phyloP scores from a whole-genome alignment of 1,140 invertebrate species.

The Cotesia chilonis region DNA sequence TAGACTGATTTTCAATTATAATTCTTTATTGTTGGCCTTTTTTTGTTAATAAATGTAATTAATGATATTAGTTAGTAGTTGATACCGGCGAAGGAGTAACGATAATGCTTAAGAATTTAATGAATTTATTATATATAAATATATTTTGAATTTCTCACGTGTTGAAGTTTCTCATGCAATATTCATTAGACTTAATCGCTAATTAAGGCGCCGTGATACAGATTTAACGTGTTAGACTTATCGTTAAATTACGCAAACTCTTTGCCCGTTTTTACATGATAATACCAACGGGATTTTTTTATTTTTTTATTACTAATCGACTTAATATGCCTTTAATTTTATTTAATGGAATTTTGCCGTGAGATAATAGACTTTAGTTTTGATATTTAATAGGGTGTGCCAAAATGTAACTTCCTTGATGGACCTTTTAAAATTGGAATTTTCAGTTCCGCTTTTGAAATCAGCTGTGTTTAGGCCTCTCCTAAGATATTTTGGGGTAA shows the following conservation, averaged over 20 bases:
- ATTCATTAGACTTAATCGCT: slow-evolving; percentile 42
- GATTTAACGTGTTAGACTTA: slow-evolving; percentile 20
- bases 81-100: not conserved
- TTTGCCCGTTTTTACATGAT: not conserved
- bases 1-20: slow-evolving; percentile 4
- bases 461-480: no score
- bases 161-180: slow-evolving; percentile 43
- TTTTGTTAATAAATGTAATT: not conserved
- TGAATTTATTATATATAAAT: slow-evolving; percentile 1
- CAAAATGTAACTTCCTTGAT: no score
- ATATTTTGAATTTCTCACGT: not conserved
- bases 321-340: not conserved
- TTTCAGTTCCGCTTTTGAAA: no score
- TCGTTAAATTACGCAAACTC: slow-evolving; percentile 21
- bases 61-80: no score
- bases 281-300: not conserved
- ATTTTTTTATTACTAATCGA: no score
- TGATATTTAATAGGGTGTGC: no score
- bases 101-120: slow-evolving; percentile 11
- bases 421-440: no score
- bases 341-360: slow-evolving; percentile 23
- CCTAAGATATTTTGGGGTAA: no score
- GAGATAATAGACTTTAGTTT: slow-evolving; percentile 15
- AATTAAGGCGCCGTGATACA: slow-evolving; percentile 21
- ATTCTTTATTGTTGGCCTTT: slow-evolving; percentile 12